Base-by-base conservation (phyloP, 1,140 invertebrate species). In the Papilio helenus region DNA sequence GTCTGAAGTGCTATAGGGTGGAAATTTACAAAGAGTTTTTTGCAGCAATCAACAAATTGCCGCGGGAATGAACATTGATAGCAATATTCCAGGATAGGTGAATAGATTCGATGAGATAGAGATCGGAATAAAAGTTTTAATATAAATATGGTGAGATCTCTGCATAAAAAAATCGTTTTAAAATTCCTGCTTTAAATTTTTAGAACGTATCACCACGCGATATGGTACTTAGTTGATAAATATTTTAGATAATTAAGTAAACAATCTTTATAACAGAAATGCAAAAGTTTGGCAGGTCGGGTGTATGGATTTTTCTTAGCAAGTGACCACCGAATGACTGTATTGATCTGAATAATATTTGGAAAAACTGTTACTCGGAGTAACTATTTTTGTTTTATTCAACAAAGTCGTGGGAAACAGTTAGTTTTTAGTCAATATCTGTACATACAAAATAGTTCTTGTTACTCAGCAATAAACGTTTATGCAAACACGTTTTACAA, bases 11-110 rank as follows among this genome's bases (percentile, higher is more conserved):
- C 51, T 20, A 55, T 55, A 55, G 51, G 51, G 5, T 18, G 18
- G 51, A 18, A 55, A 55, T 55, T 55, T 55, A 55, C 51, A 55
- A 55, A 55, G 51, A 55, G 51, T 55, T 55, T 55, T 55, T 55
- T 55, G 51, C 51, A 55, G 51, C 51, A 20, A 55, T 55, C 51
- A 55, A 55, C 51, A 55, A 55, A 55, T 55, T 55, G 51, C 51
- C 51, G 51, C 18, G 18, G 51, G 51, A 55, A 55, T 55, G 51
- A 55, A 55, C 51, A 55, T 55, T 55, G 51, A 55, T 55, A 55
- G 51, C 5, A 20, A 55, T 55, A 55, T n/a, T 55, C 18, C 51
- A 55, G 18, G 51, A 20, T 55, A 55, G 8, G 20, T 55, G 51
- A 55, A 55, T 55, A 49, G 14, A 49, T 3, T 18, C 4, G 46